Conservation (phyloP, 1,140 invertebrate species). For the Drosophila tani region DNA sequence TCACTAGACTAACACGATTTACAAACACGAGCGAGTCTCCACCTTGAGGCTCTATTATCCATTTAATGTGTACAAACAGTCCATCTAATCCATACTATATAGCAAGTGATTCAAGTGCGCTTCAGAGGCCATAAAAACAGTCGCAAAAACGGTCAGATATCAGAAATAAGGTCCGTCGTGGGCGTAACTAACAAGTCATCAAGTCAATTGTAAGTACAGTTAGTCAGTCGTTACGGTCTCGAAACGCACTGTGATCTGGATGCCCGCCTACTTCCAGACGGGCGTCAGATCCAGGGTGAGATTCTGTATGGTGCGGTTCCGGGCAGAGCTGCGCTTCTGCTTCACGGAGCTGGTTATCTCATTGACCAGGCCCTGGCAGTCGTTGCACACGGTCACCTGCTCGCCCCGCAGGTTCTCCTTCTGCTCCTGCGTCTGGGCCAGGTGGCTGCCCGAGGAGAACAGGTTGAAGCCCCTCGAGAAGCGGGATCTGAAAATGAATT, state of each 20-base stretch:
- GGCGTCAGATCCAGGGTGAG: slow-evolving; percentile 93
- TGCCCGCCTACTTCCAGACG: slow-evolving; percentile 87
- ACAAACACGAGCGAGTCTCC: slow-evolving; percentile 59
- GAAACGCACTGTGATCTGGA: slow-evolving; percentile 13
- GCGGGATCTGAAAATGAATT: slow-evolving; percentile 68
- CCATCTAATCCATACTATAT: slow-evolving; percentile 51
- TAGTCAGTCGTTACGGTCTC: slow-evolving; percentile 35
- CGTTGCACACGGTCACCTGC: slow-evolving; percentile 95
- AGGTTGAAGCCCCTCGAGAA: slow-evolving; percentile 85
- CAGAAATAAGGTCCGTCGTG: slow-evolving; percentile 19
- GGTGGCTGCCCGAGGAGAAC: slow-evolving; percentile 85
- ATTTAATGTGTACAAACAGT: slow-evolving; percentile 66
- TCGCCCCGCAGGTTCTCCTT: slow-evolving; percentile 90
- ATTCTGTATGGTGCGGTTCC: slow-evolving; percentile 92
- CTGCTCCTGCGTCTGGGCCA: slow-evolving; percentile 74
- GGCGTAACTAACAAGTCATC: slow-evolving; percentile 22
- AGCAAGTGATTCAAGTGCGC: slow-evolving; percentile 17
- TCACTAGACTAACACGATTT: slow-evolving; percentile 69
- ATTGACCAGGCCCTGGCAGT: slow-evolving; percentile 97
- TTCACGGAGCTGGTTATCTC: slow-evolving; percentile 95
- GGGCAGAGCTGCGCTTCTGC: slow-evolving; percentile 90
- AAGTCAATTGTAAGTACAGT: slow-evolving; percentile 16
- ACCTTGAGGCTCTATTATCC: slow-evolving; percentile 26
- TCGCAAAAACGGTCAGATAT: slow-evolving; percentile 20
- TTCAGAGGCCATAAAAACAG: slow-evolving; percentile 26